Percentiles rank a stretch among this genome's conserved stretches.
Conservation (phyloP, 2,113 vertebrate genomes). For the Festucalex cinctus region DNA sequence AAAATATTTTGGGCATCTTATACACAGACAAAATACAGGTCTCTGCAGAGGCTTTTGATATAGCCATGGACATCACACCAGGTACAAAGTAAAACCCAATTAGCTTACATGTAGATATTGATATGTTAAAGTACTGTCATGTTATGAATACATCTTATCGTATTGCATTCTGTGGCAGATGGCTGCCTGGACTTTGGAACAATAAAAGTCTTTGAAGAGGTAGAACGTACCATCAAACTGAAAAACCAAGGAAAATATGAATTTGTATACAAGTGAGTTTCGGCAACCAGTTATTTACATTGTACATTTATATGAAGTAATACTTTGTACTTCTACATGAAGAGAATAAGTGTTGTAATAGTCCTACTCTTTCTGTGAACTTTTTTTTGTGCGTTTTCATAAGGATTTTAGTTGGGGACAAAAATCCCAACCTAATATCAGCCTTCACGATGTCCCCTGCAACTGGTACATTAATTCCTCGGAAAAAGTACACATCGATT, state of each 20-base stretch:
- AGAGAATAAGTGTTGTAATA: not conserved
- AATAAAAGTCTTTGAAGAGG: slow-evolving; percentile 76
- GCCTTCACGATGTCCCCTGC: slow-evolving; percentile 76
- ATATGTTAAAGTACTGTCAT: not conserved
- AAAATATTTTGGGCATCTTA: slow-evolving; percentile 80
- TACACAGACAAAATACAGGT: slow-evolving; percentile 83
- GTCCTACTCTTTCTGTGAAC: not conserved
- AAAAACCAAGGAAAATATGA: slow-evolving; percentile 88
- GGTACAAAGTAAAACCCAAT: slow-evolving; percentile 66
- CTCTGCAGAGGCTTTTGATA: slow-evolving; percentile 81
- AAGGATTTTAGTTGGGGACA: slow-evolving; percentile 76
- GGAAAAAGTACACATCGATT: slow-evolving; percentile 64
- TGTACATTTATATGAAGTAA: not conserved
- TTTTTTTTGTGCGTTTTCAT: not conserved
- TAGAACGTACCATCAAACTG: slow-evolving; percentile 72
- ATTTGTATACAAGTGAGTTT: slow-evolving; percentile 80
- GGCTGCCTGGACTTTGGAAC: slow-evolving; percentile 81
- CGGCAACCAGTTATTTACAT: not conserved
- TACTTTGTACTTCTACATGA: not conserved
- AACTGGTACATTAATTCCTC: slow-evolving; percentile 66
- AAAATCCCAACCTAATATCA: slow-evolving; percentile 58
- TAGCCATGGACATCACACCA: slow-evolving; percentile 80
- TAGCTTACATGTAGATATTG: not conserved
- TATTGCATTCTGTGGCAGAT: slow-evolving; percentile 67
- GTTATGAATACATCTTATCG: not conserved